Base-by-base conservation (phyloP, 2,888 invertebrate species). In the Nomada lathburiana region DNA sequence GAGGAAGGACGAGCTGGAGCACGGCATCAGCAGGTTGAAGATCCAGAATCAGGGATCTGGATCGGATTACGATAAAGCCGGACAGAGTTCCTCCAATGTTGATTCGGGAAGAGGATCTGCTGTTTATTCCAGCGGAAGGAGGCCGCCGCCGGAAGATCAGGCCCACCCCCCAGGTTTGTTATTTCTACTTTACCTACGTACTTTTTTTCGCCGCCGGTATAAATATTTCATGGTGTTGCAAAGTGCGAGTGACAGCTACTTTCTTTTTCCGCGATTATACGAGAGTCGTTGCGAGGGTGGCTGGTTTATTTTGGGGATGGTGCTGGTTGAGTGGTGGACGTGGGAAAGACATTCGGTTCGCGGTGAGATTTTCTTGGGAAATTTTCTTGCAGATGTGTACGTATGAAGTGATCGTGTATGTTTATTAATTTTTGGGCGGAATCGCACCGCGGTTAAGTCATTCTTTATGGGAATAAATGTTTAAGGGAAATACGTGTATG, bases 31-130 rank as follows among this genome's bases (percentile, higher is more conserved):
- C n/a, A 89, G 92, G 75, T 82, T 93, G 63, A 93, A 93, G 82
- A 91, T 93, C 64, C 93, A 93, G 64, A 91, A 92, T 82, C 92
- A 92, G 53, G 93, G 93, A 44, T 92, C 92, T 5, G 91, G 94
- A 89, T 92, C 95, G 91, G 97, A 97, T 94, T 97, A 97, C 90
- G 97, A 97, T 92, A 97, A 97, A 93, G 95, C 96, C 67, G 96
- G 96, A 7, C 96, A 96, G 86, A 96, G 96, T 16, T 95, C 95
- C 0, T 97, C 97, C 0, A 97, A 97, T 91, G 96, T 96, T 29
- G 97, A 97, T 93, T 97, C 97, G 0, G 97, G 97, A 23, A 94
- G 97, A 86, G 97, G 97, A n/a, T 97, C 97, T 91, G 97, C 97
- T 9, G 97, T 97, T 62, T 97, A 97, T 93, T 97, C 97, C 55